Conservation (phyloP, 1,140 invertebrate genomes). For the Stegodyphus mimosarum region DNA sequence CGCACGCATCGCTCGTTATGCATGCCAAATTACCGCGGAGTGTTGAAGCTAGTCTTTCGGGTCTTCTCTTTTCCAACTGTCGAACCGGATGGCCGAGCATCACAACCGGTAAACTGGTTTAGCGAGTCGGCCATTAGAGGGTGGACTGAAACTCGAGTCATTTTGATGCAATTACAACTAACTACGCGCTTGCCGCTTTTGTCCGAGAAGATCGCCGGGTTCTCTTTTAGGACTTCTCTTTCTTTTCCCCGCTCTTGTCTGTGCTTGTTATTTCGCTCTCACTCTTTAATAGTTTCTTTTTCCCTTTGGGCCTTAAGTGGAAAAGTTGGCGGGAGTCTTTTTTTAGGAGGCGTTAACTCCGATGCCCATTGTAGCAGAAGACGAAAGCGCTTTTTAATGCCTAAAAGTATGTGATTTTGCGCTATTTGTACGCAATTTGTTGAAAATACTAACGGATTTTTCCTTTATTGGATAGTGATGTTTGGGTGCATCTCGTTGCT, state of each 20-base stretch:
- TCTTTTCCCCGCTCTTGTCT: neutral
- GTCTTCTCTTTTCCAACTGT: slow-evolving; percentile 7
- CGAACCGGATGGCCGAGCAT: slow-evolving; percentile 49
- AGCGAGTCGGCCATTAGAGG: slow-evolving; percentile 55
- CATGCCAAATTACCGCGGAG: slow-evolving; percentile 45
- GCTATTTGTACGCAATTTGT: too few relatives aligned
- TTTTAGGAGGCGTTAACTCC: neutral
- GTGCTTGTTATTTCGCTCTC: slow-evolving; percentile 47
- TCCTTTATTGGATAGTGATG: too few relatives aligned
- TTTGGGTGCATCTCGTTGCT: too few relatives aligned
- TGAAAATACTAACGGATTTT: too few relatives aligned
- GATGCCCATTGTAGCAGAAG: too few relatives aligned
- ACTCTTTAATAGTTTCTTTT: slow-evolving; percentile 46
- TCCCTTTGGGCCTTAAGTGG: slow-evolving; percentile 28
- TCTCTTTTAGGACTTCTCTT: neutral
- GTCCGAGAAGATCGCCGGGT: slow-evolving; percentile 11
- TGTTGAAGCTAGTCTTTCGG: slow-evolving; percentile 13
- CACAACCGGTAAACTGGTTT: slow-evolving; percentile 56
- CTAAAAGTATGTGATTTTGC: too few relatives aligned
- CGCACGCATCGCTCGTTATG: slow-evolving; percentile 43
- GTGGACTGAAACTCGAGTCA: slow-evolving; percentile 48
- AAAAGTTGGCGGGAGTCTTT: slow-evolving; percentile 37
- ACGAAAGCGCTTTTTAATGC: too few relatives aligned
- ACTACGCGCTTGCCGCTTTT: slow-evolving; percentile 44
- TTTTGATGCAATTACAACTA: slow-evolving; percentile 52